Base-by-base conservation (phyloP, 1,140 invertebrate genomes). In the Aradophagus sp. region DNA sequence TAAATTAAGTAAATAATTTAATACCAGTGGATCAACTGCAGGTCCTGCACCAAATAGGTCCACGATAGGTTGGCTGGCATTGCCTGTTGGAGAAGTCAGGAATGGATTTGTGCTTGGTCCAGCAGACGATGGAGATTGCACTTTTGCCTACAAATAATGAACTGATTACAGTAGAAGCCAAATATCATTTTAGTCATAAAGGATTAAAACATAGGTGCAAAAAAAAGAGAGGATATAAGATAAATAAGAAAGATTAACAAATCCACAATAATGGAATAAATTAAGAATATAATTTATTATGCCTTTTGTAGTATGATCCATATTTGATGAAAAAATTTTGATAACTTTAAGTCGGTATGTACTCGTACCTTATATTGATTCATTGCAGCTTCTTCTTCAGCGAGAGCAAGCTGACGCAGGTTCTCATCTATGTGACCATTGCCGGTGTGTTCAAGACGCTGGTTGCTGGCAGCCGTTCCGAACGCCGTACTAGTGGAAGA, bases 311-410 rank as follows among this genome's bases (percentile, higher is more conserved):
- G n/a, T n/a, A n/a, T n/a, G n/a, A n/a, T n/a, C n/a, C n/a, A n/a
- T n/a, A n/a, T n/a, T n/a, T n/a, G n/a, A n/a, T n/a, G n/a, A n/a
- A n/a, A n/a, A n/a, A n/a, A n/a, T n/a, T n/a, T n/a, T n/a, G n/a
- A n/a, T n/a, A n/a, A n/a, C n/a, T n/a, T n/a, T n/a, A n/a, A n/a
- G n/a, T n/a, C n/a, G n/a, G n/a, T n/a, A n/a, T n/a, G n/a, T n/a
- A n/a, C n/a, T n/a, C n/a, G n/a, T 52, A 97, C 96, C 91, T 97
- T 98, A 77, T 97, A 95, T 81, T 97, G 94, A 86, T 95, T 97
- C 88, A 98, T 92, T 20, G 93, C 93, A 17, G 95, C 94, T 84
- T 97, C 95, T 86, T 98, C 97, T 82, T 99, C 97, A 35, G 96
- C 96, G 17, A 98, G 86, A 20, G 92, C 94, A 81, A 95, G 92